Evolutionary conservation across 2,797 vertebrate species (phyloP).

Genomic region (Protonibea diacanthus): DNA sequence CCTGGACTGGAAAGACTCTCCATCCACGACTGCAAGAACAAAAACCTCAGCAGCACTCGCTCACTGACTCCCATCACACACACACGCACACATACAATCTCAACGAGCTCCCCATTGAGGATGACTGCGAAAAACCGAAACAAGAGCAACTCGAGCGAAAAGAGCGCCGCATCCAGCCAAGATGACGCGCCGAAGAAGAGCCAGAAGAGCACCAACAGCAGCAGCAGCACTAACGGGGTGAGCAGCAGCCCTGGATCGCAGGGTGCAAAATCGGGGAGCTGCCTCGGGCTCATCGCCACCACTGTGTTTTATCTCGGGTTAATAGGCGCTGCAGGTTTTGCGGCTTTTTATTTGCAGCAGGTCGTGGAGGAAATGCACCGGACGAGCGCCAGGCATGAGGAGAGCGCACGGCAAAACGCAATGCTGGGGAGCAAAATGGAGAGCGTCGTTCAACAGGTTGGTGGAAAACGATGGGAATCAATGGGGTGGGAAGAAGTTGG

Average conservation of each 20-base stretch:
- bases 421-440: slow-evolving; percentile 75
- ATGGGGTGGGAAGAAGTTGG: neutral
- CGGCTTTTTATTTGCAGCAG: slow-evolving; percentile 80
- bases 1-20: slow-evolving; percentile 54
- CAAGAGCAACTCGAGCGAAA: slow-evolving; percentile 77
- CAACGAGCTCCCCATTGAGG: slow-evolving; percentile 13
- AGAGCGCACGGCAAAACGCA: slow-evolving; percentile 62
- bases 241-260: slow-evolving; percentile 57
- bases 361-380: slow-evolving; percentile 77
- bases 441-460: slow-evolving; percentile 82
- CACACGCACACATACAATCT: slow-evolving; percentile 7
- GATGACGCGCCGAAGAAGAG: slow-evolving; percentile 79
- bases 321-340: slow-evolving; percentile 75
- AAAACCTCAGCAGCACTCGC: slow-evolving; percentile 10
- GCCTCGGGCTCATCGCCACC: slow-evolving; percentile 56
- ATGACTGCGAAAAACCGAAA: slow-evolving; percentile 83
- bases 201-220: slow-evolving; percentile 71
- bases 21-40: slow-evolving; percentile 73
- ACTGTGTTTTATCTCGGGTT: slow-evolving; percentile 76
- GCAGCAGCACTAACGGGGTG: slow-evolving; percentile 53
- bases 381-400: slow-evolving; percentile 60
- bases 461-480: slow-evolving; percentile 11
- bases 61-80: neutral
- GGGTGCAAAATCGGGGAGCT: slow-evolving; percentile 62
- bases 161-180: slow-evolving; percentile 50